Percentiles rank a stretch among this genome's conserved stretches.
Evolutionary conservation across 1,140 invertebrate species (phyloP).

Genomic region (Drosophila murphyi): DNA sequence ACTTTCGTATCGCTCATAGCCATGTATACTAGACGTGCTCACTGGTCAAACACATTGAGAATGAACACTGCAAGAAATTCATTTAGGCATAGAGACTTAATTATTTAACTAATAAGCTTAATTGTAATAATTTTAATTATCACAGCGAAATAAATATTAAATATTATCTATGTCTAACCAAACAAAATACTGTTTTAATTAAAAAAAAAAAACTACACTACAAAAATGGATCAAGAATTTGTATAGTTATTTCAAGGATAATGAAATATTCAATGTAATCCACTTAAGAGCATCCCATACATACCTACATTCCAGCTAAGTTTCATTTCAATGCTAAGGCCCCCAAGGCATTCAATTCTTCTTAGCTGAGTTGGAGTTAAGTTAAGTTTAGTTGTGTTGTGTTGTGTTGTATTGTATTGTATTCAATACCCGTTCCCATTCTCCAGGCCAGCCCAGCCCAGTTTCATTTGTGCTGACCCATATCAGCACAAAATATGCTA

Average conservation of each 20-base stretch:
- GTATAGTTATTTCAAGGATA: neutral
- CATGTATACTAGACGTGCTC: slow-evolving; percentile 20
- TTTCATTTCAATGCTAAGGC: slow-evolving; percentile 2
- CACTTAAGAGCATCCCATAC: slow-evolving; percentile 30
- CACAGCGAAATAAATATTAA: too few species aligned
- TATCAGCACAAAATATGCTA: slow-evolving; percentile 80
- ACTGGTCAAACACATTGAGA: neutral
- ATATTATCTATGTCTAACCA: too few species aligned
- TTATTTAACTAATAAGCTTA: too few species aligned
- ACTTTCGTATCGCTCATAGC: slow-evolving; percentile 1
- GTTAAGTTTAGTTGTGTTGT: neutral
- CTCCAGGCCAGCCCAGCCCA: slow-evolving; percentile 63
- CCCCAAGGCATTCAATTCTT: neutral
- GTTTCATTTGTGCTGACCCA: slow-evolving; percentile 68
- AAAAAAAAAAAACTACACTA: neutral
- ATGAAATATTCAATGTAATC: neutral
- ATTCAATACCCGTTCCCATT: slow-evolving; percentile 12
- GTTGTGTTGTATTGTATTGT: neutral
- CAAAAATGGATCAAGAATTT: too few species aligned
- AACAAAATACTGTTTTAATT: neutral
- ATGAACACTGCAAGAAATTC: too few species aligned
- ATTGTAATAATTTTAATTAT: too few species aligned
- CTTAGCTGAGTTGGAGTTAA: neutral
- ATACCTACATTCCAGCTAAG: neutral
- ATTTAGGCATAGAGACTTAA: too few species aligned